A percentile compares a stretch with the other conserved stretches of the same genome.
phyloP scores from a whole-genome alignment of 2,888 invertebrate species.

The Phrixothrix hirtus region DNA sequence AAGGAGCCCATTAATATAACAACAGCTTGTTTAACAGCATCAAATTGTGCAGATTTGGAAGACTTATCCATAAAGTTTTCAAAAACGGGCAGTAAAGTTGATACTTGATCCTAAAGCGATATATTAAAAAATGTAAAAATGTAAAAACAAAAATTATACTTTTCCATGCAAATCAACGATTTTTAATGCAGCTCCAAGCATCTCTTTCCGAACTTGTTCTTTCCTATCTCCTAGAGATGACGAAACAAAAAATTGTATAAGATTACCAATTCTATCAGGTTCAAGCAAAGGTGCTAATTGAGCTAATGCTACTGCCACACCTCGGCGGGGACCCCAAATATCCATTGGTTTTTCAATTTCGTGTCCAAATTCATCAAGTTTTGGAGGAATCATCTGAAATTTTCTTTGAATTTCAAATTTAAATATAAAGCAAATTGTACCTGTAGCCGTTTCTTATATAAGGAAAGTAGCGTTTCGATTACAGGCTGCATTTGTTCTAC shows the following conservation, averaged over 20 bases:
- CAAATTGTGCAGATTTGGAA: conserved; percentile 86
- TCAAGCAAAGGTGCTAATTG: conserved; percentile 77
- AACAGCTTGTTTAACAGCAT: conserved; percentile 93
- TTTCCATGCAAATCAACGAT: conserved; percentile 93
- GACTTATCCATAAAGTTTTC: conserved; percentile 92
- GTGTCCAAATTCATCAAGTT: conserved; percentile 90
- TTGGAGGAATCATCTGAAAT: conserved; percentile 75
- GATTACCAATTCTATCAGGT: conserved; percentile 67
- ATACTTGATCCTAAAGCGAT: conserved; percentile 63
- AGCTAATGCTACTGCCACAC: conserved; percentile 81
- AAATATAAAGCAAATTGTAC: too few species aligned
- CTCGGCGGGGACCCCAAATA: conserved; percentile 87
- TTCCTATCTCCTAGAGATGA: conserved; percentile 85
- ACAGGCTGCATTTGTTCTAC: conserved; percentile 60
- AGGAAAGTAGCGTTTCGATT: conserved; percentile 67
- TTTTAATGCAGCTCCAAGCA: conserved; percentile 92
- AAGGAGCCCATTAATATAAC: conserved; percentile 96
- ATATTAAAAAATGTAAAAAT: background rate
- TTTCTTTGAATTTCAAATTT: too few species aligned
- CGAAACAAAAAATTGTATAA: conserved; percentile 83
- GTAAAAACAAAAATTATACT: conserved; percentile 51
- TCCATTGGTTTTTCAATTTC: conserved; percentile 83
- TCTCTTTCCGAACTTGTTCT: conserved; percentile 80
- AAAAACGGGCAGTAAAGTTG: conserved; percentile 84
- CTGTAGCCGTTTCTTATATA: conserved; percentile 77